Evolutionary conservation across 1,140 invertebrate species (phyloP).

Genomic region (Saxidomus purpurata): DNA sequence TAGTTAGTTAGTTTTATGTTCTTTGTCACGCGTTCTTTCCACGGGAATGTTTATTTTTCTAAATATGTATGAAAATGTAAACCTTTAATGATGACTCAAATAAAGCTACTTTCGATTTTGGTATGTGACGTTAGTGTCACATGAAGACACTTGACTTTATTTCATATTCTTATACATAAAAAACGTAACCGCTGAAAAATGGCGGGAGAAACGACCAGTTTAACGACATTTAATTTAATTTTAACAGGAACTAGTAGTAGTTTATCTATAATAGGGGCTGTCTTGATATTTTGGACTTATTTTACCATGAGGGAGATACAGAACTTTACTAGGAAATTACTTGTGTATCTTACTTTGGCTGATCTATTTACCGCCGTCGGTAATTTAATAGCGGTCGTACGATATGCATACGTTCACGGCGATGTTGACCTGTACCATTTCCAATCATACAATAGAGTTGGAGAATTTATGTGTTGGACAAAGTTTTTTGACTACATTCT

Average conservation of each 20-base stretch:
- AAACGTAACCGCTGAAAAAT: background rate
- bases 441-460: background rate
- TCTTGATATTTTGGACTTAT: slow-evolving; percentile 22
- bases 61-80: no score
- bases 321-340: slow-evolving; percentile 53
- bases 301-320: background rate
- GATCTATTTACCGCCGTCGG: slow-evolving; percentile 48
- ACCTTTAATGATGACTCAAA: no score
- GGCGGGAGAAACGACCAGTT: background rate
- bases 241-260: slow-evolving; percentile 42
- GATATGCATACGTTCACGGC: slow-evolving; percentile 2
- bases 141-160: background rate
- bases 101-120: no score
- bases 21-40: no score
- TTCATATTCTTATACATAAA: no score
- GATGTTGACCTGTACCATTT: background rate
- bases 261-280: slow-evolving; percentile 40
- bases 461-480: slow-evolving; percentile 25
- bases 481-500: slow-evolving; percentile 57
- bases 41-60: no score
- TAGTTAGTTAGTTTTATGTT: no score
- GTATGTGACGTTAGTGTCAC: no score
- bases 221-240: background rate
- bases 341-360: slow-evolving; percentile 49
- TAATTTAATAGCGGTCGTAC: slow-evolving; percentile 31